phyloP scores from a whole-genome alignment of 2,797 vertebrate genomes.

The Erpetoichthys calabaricus region DNA sequence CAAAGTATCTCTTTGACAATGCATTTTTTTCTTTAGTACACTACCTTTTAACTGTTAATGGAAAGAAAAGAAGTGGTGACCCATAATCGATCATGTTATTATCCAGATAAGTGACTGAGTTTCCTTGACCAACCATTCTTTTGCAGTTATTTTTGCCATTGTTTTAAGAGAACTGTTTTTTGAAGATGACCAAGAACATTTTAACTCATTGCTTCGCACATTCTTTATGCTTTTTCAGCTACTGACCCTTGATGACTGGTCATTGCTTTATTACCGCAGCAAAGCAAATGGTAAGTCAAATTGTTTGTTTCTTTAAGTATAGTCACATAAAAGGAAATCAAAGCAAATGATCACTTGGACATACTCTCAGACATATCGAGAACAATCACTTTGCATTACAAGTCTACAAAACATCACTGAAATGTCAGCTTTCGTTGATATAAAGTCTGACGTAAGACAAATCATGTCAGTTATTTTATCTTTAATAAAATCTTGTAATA shows the following conservation, averaged over 20 bases:
- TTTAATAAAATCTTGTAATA: too few relatives aligned
- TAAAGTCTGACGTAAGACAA: background rate
- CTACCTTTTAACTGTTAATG: background rate
- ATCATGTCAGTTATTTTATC: too few relatives aligned
- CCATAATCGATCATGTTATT: background rate
- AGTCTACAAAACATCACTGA: background rate
- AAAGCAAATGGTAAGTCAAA: constrained; percentile 17
- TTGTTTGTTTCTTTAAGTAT: too few relatives aligned
- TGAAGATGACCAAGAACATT: constrained; percentile 24
- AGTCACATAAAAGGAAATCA: background rate
- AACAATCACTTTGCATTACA: background rate
- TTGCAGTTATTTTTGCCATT: constrained; percentile 35
- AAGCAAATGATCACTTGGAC: background rate
- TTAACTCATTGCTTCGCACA: constrained; percentile 30
- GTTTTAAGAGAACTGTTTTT: constrained; percentile 32
- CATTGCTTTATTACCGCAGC: constrained; percentile 32
- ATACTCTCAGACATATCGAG: background rate
- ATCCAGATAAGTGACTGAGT: background rate
- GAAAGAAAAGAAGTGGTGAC: background rate
- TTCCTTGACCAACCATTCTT: background rate
- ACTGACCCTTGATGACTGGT: constrained; percentile 42
- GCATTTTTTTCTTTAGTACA: background rate
- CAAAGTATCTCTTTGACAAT: background rate
- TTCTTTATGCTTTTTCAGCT: constrained; percentile 39
- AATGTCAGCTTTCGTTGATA: background rate